Evolutionary conservation across 1,140 invertebrate species (phyloP).

Genomic region (Mizuhopecten yessoensis): DNA sequence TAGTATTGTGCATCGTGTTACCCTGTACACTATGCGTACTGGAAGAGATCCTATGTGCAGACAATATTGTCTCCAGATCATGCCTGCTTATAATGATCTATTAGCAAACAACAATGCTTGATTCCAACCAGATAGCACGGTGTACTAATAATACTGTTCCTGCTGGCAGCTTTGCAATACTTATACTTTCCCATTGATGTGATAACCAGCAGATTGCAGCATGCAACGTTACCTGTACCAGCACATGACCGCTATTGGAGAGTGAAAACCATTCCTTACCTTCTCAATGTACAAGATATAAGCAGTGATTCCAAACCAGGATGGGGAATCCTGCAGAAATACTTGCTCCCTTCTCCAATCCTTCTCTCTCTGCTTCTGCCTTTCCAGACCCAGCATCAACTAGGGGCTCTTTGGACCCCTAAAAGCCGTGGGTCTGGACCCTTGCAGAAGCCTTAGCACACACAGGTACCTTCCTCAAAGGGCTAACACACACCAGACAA

Average conservation of each 20-base stretch:
- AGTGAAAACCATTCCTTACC: neutral
- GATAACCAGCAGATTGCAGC: neutral
- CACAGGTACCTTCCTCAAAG: constrained; percentile 16
- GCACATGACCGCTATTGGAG: neutral
- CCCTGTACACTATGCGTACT: too few species aligned
- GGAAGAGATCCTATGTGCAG: too few species aligned
- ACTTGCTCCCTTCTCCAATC: neutral
- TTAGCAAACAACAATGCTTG: constrained; percentile 4
- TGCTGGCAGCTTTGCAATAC: neutral
- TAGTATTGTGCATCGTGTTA: too few species aligned
- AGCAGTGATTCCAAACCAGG: constrained; percentile 2
- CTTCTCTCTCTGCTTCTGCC: constrained; percentile 12
- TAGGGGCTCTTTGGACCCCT: neutral
- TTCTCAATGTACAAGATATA: neutral
- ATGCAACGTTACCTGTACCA: neutral
- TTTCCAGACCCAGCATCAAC: neutral
- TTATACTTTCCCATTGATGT: neutral
- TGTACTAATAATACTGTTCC: neutral
- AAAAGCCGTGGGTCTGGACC: constrained; percentile 23
- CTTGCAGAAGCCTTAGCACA: constrained; percentile 31
- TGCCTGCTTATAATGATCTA: neutral
- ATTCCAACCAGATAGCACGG: neutral
- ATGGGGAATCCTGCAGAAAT: constrained; percentile 13
- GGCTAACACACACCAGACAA: constrained; percentile 15
- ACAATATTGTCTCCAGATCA: too few species aligned